phyloP scores from a whole-genome alignment of 2,797 vertebrate species.

The Prunella strophiata region DNA sequence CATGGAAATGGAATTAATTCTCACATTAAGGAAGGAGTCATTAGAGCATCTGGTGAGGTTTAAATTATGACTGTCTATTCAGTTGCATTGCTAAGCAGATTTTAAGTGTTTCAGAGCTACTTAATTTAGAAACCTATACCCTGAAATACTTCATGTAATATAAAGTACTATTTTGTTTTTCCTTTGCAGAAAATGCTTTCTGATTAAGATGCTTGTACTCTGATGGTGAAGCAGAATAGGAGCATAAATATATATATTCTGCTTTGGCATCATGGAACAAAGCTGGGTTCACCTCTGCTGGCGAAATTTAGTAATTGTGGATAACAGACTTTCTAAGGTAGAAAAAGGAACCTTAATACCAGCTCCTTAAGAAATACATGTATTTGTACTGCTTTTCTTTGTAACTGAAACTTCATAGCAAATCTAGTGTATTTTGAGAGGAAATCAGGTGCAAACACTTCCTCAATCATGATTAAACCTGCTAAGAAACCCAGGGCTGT shows the following conservation, averaged over 20 bases:
- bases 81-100: slow-evolving; percentile 36
- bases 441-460: neutral
- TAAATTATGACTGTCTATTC: slow-evolving; percentile 7
- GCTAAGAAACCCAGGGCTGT: neutral
- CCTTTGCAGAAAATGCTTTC: neutral
- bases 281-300: neutral
- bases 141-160: neutral
- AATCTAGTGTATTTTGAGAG: neutral
- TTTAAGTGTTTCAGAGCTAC: slow-evolving; percentile 29
- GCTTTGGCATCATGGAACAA: neutral
- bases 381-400: neutral
- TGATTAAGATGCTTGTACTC: neutral
- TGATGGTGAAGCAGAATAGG: neutral
- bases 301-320: neutral
- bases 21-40: slow-evolving; percentile 53
- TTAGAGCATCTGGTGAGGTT: slow-evolving; percentile 54
- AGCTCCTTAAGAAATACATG: fast-evolving
- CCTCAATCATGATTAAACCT: neutral
- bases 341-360: neutral
- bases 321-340: neutral
- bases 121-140: neutral
- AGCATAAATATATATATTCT: neutral
- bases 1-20: slow-evolving; percentile 49
- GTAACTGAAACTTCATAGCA: neutral
- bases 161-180: neutral